Base-by-base conservation (phyloP, 2,113 vertebrate species). In the Epinephelus cyanopodus region DNA sequence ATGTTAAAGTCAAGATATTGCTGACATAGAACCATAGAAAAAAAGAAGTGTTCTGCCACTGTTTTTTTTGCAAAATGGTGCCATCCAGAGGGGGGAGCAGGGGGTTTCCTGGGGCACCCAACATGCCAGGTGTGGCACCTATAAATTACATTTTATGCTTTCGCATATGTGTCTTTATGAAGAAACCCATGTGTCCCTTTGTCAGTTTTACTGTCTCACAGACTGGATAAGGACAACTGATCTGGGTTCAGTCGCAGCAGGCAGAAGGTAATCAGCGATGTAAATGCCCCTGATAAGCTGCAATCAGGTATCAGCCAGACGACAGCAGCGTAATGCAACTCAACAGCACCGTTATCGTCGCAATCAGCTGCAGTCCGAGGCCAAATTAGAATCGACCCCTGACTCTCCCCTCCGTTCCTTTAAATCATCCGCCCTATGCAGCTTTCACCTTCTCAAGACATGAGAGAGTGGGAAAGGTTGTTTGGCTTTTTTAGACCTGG, bases 311-410 rank as follows among this genome's bases (percentile, higher is more conserved):
- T 81, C 77, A 87, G 82, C 79, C 86, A 89, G 92, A 89, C 65
- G 80, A 93, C 91, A 87, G 86, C 79, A 63, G 82, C 27, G 65
- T 77, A 82, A 87, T 79, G 88, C 85, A 70, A 80, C 85, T 94
- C 92, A 91, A 89, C 92, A 88, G 88, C 85, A 37, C 29, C 33
- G 58, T 89, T 92, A 92, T 93, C 91, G 3, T 27, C 25, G 12
- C 83, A 70, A 91, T 91, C 92, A 88, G 89, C 87, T 60, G 67
- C 78, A 21, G 85, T 57, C 83, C 11, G 1, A 25, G 71, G 85
- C 80, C 87, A 86, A 93, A 93, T 93, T 85, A 85, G 76, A 93
- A 94, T 92, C 89, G 91, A 94, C 91, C 87, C 68, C 65, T 48
- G 67, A 75, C 77, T 90, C 87, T 60, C 83, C 52, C 11, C 76